Evolutionary conservation across 1,140 invertebrate species (phyloP).

Genomic region (Uloborus diversus): DNA sequence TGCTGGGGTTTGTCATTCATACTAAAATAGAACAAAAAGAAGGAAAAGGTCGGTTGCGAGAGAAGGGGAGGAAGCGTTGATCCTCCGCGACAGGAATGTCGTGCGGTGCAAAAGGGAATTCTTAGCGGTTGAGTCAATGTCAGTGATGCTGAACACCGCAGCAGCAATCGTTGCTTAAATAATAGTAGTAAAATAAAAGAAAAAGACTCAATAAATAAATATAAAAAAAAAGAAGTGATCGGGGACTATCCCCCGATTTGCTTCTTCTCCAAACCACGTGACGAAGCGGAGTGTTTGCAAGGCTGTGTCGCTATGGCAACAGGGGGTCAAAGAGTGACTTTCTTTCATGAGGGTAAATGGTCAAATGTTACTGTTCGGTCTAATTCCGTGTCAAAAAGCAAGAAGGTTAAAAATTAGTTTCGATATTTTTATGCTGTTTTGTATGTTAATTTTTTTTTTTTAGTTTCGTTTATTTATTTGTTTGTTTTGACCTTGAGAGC

Average conservation of each 20-base stretch:
- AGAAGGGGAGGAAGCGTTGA: neutral
- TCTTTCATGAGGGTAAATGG: neutral
- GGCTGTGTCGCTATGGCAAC: constrained; percentile 18
- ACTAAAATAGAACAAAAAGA: too few relatives aligned
- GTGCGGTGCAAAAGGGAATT: constrained; percentile 20
- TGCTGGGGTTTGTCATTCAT: too few relatives aligned
- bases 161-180: constrained; percentile 37
- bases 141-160: constrained; percentile 11
- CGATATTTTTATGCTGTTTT: too few relatives aligned
- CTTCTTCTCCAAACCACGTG: neutral
- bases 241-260: neutral
- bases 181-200: constrained; percentile 42
- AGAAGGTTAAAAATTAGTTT: too few relatives aligned
- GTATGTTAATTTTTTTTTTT: too few relatives aligned
- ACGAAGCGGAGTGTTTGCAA: neutral
- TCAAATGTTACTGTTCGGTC: too few relatives aligned
- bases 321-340: constrained; percentile 39
- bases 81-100: constrained; percentile 24
- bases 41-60: neutral
- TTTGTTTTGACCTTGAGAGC: too few relatives aligned
- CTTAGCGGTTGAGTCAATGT: constrained; percentile 51
- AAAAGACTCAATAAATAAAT: constrained; percentile 22
- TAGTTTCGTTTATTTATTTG: too few relatives aligned
- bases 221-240: constrained; percentile 12
- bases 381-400: too few relatives aligned